Evolutionary conservation across 2,113 vertebrate genomes (phyloP), one percentile per base, ranked within the genome.

Genomic region (Phylloscopus trochilus): DNA sequence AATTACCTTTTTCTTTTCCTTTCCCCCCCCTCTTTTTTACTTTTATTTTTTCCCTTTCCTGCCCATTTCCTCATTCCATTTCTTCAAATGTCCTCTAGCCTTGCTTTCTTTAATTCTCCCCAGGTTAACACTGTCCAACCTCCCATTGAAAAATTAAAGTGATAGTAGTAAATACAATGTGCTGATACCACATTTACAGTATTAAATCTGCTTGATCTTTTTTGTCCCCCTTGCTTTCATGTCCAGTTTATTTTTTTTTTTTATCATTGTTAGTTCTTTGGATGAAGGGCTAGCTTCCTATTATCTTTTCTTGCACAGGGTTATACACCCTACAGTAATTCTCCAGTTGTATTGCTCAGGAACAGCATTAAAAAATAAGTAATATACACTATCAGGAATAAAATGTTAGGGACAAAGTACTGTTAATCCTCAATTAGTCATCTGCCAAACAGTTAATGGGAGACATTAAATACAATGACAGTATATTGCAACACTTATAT

Each of bases 1-100:
- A 67, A 4, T 9, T 67, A 2, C 19, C 6, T 49, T 37, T 59
- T 33, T 15, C 0, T 8, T 9, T 14, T 17, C 6, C 5, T 8
- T 30, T 27, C 5, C 8, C 9, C 10, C 37, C 37, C 37, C 37
- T 39, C 37, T 39, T 4, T 4, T 6, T 9, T 5, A 3, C 43
- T 18, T 52, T 28, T 22, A 3, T 7, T 6, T 15, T 15, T n/a
- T 4, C 7, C 0, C 2, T 21, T 72, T 46, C 30, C 27, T 78
- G 9, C 5, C 11, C 27, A 22, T 78, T 58, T 59, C 19, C 6
- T 86, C 10, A 20, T 78, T 69, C 16, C 1, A 3, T 64, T 83
- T 85, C 27, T 52, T 72, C 47, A 67, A 67, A 83, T 4, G 0
- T 51, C 7, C 15, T 58, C 17, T n/a, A 46, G 13, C 7, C 15